These are phyloP conservation scores for Limenitis camilla DNA, from an alignment of 2,888 invertebrate species.

Conservation along the genomic window DNA sequence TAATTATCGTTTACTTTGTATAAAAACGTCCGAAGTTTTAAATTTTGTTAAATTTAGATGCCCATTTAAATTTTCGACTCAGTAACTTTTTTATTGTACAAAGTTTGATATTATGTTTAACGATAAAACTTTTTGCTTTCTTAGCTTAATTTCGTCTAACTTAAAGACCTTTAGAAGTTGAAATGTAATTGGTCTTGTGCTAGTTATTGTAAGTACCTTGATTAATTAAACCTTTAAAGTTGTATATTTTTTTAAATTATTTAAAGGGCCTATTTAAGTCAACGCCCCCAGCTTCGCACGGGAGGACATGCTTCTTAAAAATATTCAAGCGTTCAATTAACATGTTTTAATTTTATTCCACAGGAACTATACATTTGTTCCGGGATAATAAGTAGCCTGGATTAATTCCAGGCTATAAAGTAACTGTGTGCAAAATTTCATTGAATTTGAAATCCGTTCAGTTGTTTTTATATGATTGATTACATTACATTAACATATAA, in stretches of 20 bases:
- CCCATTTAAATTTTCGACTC: neutral
- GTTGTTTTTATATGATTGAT: too few species aligned
- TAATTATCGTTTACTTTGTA: neutral
- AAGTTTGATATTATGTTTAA: slow-evolving; percentile 11
- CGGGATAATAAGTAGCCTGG: too few species aligned
- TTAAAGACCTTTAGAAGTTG: slow-evolving; percentile 6
- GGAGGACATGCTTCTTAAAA: too few species aligned
- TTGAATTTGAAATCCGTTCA: too few species aligned
- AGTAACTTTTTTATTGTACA: slow-evolving; percentile 10
- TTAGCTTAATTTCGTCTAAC: slow-evolving; percentile 9
- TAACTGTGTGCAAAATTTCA: too few species aligned
- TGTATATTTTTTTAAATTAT: neutral
- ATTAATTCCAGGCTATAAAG: too few species aligned
- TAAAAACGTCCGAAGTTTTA: neutral
- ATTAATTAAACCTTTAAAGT: neutral
- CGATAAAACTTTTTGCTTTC: slow-evolving; percentile 10
- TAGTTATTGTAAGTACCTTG: neutral
- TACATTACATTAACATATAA: too few species aligned
- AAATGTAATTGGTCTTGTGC: slow-evolving; percentile 2
- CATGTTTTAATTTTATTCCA: too few species aligned
- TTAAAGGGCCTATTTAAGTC: neutral
- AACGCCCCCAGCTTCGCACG: too few species aligned
- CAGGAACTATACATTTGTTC: too few species aligned
- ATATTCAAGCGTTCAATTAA: too few species aligned
- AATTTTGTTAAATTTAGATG: neutral